These are phyloP conservation scores for Sinocyclocheilus maitianheensis DNA, from an alignment of 2,113 vertebrate genomes.

Conservation along the genomic window DNA sequence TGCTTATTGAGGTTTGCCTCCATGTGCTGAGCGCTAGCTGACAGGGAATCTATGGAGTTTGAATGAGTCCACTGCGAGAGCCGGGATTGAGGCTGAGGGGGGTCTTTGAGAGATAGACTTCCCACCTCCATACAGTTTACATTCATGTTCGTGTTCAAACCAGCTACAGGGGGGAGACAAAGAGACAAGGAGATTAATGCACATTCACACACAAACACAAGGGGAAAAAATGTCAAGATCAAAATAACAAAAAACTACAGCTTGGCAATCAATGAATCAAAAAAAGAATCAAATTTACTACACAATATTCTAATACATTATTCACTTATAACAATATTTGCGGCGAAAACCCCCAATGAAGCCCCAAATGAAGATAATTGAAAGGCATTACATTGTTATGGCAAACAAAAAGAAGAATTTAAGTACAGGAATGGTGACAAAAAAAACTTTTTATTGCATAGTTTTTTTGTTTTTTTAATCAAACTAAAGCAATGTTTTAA, in stretches of 20 bases:
- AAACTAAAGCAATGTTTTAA: background rate
- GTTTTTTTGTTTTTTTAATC: too few species aligned
- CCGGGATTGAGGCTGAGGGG: conserved; percentile 94
- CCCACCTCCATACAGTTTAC: conserved; percentile 96
- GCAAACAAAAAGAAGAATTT: background rate
- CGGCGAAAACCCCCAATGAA: background rate
- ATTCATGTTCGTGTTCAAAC: conserved; percentile 95
- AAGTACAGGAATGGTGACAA: background rate
- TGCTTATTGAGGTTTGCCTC: conserved; percentile 95
- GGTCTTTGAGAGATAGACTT: conserved; percentile 91
- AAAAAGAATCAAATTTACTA: background rate
- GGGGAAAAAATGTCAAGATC: background rate
- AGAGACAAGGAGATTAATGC: background rate
- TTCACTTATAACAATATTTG: background rate
- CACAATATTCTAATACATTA: background rate
- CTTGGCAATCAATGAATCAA: background rate
- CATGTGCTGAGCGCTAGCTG: conserved; percentile 88
- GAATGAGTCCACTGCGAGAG: conserved; percentile 99
- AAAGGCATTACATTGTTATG: background rate
- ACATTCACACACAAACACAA: background rate
- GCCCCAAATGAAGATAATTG: background rate
- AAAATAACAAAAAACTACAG: background rate
- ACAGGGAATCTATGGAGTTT: conserved; percentile 90
- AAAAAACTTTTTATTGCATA: too few species aligned
- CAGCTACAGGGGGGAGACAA: conserved; percentile 75